phyloP scores from a whole-genome alignment of 1,140 invertebrate genomes.

The Chironomus striatipennis region DNA sequence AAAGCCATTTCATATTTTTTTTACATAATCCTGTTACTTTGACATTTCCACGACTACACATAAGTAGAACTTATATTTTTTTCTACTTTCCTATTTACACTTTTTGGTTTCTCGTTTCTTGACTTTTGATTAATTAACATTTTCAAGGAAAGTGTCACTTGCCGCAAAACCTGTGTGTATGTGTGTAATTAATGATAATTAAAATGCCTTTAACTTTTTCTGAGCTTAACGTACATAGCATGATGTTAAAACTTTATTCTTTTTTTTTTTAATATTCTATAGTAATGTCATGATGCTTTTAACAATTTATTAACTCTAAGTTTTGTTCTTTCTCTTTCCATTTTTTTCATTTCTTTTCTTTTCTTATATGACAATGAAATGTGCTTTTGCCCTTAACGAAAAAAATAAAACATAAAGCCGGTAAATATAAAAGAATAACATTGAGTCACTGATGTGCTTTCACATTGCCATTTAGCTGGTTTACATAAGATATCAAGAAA shows the following conservation, averaged over 20 bases:
- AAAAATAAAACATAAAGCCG: background rate
- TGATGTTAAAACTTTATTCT: background rate
- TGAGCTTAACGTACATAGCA: slow-evolving; percentile 1
- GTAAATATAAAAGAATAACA: background rate
- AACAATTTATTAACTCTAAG: background rate
- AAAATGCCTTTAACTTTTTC: background rate
- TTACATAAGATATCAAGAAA: no score
- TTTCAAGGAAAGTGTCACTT: slow-evolving; percentile 6
- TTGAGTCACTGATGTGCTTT: no score
- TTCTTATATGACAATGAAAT: background rate
- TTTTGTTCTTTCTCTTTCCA: background rate
- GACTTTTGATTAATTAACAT: background rate
- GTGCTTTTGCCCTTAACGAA: no score
- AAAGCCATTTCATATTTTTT: no score
- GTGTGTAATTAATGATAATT: background rate
- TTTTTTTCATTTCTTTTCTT: background rate
- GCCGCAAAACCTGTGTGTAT: background rate
- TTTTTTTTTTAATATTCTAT: background rate
- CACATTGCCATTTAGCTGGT: no score
- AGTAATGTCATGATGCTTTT: background rate
- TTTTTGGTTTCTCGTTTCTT: background rate
- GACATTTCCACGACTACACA: no score
- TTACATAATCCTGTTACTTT: no score
- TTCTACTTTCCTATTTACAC: background rate
- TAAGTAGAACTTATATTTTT: no score